Evolutionary conservation across 2,113 vertebrate genomes (phyloP).

Genomic region (Aramus guarauna): DNA sequence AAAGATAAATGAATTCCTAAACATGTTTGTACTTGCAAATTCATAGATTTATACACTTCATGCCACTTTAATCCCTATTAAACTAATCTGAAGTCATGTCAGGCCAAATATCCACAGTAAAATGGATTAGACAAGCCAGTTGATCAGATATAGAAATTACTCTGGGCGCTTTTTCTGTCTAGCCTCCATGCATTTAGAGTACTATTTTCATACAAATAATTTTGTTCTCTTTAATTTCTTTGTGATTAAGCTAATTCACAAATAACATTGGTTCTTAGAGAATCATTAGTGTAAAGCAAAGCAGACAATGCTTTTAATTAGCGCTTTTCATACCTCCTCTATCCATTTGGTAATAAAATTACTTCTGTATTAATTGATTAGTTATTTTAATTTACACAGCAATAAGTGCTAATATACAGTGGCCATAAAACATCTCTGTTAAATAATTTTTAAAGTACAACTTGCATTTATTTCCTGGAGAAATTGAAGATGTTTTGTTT

Average conservation of each 20-base stretch:
- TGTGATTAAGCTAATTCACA: conserved; percentile 57
- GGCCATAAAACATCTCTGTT: neutral
- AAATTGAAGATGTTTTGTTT: conserved; percentile 17
- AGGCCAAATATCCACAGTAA: conserved; percentile 67
- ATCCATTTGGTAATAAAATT: conserved; percentile 52
- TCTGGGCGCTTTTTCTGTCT: conserved; percentile 45
- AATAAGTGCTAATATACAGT: conserved; percentile 21
- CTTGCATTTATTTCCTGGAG: conserved; percentile 17
- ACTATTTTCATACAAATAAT: conserved; percentile 49
- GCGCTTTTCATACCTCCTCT: conserved; percentile 41
- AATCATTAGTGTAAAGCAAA: conserved; percentile 59
- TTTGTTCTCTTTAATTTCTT: conserved; percentile 62
- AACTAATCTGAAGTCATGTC: conserved; percentile 73
- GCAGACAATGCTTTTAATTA: conserved; percentile 56
- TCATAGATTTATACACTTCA: conserved; percentile 65
- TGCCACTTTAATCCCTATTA: conserved; percentile 73
- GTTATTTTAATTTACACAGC: conserved; percentile 42
- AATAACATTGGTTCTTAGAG: conserved; percentile 57
- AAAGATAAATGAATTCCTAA: conserved; percentile 69
- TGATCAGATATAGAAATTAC: conserved; percentile 69
- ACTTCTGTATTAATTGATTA: conserved; percentile 49
- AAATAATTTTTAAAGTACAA: neutral
- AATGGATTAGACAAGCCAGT: conserved; percentile 74
- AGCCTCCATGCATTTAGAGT: conserved; percentile 16
- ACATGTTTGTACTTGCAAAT: conserved; percentile 65